Percentiles rank a stretch among this genome's conserved stretches.
These are phyloP conservation scores for Sacculina carcini DNA, from an alignment of 2,888 invertebrate species.

Conservation along the genomic window DNA sequence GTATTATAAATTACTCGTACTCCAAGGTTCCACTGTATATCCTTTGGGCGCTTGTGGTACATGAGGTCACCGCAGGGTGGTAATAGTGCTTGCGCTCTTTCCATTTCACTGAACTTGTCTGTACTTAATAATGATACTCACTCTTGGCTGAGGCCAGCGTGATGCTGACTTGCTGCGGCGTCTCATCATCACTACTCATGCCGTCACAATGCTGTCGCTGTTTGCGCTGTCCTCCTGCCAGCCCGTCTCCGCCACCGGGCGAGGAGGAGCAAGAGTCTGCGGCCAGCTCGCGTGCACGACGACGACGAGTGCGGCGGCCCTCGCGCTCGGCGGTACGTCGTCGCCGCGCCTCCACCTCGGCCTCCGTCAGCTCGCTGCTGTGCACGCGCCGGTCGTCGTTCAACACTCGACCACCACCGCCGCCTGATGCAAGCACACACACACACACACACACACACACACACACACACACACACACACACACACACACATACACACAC, in stretches of 20 bases:
- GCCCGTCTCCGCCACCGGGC: slow-evolving; percentile 10
- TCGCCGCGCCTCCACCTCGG: slow-evolving; percentile 33
- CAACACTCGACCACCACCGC: too few relatives aligned
- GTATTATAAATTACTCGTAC: too few relatives aligned
- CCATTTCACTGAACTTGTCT: too few relatives aligned
- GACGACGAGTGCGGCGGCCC: slow-evolving; percentile 56
- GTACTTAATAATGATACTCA: too few relatives aligned
- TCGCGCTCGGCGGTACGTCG: slow-evolving; percentile 71
- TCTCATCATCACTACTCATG: slow-evolving; percentile 87
- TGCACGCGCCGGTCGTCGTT: too few relatives aligned
- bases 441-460: not conserved
- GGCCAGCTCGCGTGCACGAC: slow-evolving; percentile 48
- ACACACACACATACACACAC: not conserved
- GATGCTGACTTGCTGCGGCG: slow-evolving; percentile 41
- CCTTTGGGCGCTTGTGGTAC: too few relatives aligned
- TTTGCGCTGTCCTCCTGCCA: too few relatives aligned
- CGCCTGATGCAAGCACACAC: too few relatives aligned
- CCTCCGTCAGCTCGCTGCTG: not conserved
- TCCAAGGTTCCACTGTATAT: too few relatives aligned
- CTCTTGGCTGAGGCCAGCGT: not conserved
- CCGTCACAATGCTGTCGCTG: slow-evolving; percentile 50
- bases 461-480: not conserved
- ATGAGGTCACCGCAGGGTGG: too few relatives aligned
- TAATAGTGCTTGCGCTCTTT: too few relatives aligned
- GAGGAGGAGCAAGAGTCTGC: too few relatives aligned